Evolutionary conservation across 2,113 vertebrate genomes (phyloP).

Genomic region (Malurus melanocephalus): DNA sequence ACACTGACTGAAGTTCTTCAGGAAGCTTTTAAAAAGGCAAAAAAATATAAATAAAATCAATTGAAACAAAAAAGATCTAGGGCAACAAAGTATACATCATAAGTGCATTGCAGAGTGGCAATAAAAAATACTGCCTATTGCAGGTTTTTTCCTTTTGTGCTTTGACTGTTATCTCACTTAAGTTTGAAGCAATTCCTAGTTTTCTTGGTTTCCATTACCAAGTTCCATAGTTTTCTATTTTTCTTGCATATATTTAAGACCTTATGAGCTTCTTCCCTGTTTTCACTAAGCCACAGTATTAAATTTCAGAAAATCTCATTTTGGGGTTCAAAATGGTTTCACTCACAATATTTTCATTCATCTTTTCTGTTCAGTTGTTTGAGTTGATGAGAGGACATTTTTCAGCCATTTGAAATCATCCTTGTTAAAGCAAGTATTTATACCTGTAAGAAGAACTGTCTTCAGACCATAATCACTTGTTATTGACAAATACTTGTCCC

Average conservation of each 20-base stretch:
- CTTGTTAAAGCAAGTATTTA: conserved; percentile 11
- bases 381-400: not conserved
- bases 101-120: not conserved
- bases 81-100: not conserved
- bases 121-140: not conserved
- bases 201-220: not conserved
- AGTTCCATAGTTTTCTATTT: not conserved
- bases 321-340: not conserved
- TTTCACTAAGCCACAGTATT: not conserved
- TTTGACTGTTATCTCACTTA: not conserved
- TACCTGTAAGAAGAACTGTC: conserved; percentile 3
- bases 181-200: not conserved
- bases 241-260: not conserved
- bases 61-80: not conserved
- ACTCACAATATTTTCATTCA: conserved; percentile 21
- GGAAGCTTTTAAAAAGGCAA: not conserved
- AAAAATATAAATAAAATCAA: not conserved
- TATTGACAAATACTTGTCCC: not conserved
- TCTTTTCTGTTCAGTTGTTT: not conserved
- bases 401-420: conserved; percentile 17
- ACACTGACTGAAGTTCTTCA: not conserved
- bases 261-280: not conserved
- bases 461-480: conserved; percentile 21
- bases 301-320: not conserved
- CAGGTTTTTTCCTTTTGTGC: not conserved